phyloP scores from a whole-genome alignment of 2,888 invertebrate species.

The Aphodius sticticus region DNA sequence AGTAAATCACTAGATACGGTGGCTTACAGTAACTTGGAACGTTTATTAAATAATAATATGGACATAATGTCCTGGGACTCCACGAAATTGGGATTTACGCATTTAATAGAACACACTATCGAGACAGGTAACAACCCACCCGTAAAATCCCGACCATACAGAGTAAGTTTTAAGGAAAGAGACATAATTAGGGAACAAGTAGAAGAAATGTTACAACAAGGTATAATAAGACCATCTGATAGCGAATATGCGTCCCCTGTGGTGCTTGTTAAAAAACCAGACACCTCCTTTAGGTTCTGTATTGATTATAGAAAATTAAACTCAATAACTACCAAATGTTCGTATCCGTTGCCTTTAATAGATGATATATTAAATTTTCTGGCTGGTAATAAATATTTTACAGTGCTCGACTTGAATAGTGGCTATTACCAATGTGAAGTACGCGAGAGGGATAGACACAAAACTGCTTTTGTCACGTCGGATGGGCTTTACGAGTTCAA shows the following conservation, averaged over 20 bases:
- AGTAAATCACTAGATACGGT: not conserved
- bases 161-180: slow-evolving; percentile 12
- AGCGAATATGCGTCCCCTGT: not conserved
- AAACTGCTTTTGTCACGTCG: slow-evolving; percentile 43
- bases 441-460: slow-evolving; percentile 36
- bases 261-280: not conserved
- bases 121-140: slow-evolving; percentile 10
- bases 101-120: slow-evolving; percentile 7
- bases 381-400: slow-evolving; percentile 30
- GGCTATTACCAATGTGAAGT: slow-evolving; percentile 43
- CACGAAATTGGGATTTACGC: slow-evolving; percentile 1
- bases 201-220: not conserved
- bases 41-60: not conserved
- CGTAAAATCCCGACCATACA: slow-evolving; percentile 7
- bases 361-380: slow-evolving; percentile 38
- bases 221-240: not conserved
- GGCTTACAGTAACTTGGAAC: not conserved
- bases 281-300: not conserved
- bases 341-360: slow-evolving; percentile 37
- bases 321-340: slow-evolving; percentile 18
- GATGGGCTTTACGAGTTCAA: slow-evolving; percentile 44
- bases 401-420: slow-evolving; percentile 42
- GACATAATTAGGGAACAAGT: slow-evolving; percentile 8
- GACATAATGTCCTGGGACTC: slow-evolving; percentile 12
- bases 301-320: slow-evolving; percentile 26